phyloP scores from a whole-genome alignment of 2,888 invertebrate species.

The Spisula solida region DNA sequence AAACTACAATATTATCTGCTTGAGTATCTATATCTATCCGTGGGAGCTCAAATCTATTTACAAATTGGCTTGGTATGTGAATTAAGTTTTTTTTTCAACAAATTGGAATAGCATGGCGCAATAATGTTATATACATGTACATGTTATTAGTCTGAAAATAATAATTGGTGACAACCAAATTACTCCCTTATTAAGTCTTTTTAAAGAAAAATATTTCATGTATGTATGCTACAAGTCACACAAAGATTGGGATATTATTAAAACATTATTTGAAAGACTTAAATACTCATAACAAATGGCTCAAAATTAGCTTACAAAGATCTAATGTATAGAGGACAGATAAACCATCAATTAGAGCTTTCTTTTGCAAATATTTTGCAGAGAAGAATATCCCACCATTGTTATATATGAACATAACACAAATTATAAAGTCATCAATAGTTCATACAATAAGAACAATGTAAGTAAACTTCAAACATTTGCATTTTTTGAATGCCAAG shows the following conservation, averaged over 20 bases:
- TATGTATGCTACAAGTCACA: not conserved
- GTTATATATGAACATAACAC: not conserved
- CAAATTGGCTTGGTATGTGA: not conserved
- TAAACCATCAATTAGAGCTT: not conserved
- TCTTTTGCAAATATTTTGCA: slow-evolving; percentile 16
- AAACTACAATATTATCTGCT: too few species aligned
- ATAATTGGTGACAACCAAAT: not conserved
- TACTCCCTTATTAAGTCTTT: not conserved
- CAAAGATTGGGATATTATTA: slow-evolving; percentile 24
- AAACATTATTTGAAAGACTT: slow-evolving; percentile 31
- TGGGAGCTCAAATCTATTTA: not conserved
- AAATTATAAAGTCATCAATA: too few species aligned
- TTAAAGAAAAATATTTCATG: slow-evolving; percentile 25
- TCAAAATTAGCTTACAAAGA: slow-evolving; percentile 14
- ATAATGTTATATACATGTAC: slow-evolving; percentile 14
- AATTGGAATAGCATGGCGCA: not conserved
- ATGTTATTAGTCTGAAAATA: not conserved
- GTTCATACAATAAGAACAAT: not conserved
- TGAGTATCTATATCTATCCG: not conserved
- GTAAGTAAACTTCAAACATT: too few species aligned
- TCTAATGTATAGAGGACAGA: slow-evolving; percentile 2
- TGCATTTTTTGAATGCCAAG: too few species aligned
- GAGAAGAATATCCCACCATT: not conserved
- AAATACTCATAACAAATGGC: slow-evolving; percentile 16
- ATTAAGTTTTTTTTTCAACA: not conserved